A percentile compares a stretch with the other conserved stretches of the same genome.
Conservation (phyloP, 2,888 invertebrate genomes). For the Tromatobia lineatoria region DNA sequence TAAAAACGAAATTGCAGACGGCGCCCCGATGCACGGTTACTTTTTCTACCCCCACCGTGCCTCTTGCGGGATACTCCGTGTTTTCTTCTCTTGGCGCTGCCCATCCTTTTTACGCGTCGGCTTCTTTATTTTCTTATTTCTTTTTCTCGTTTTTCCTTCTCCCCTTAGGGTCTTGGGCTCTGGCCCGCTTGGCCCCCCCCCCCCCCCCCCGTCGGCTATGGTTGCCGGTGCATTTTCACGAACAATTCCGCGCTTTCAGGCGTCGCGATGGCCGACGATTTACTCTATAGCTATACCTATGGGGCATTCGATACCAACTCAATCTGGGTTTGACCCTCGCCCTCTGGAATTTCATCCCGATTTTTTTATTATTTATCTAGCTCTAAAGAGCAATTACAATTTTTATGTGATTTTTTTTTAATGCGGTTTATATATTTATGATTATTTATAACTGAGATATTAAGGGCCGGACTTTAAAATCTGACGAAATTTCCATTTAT, state of each 20-base stretch:
- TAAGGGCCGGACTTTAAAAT: too few species aligned
- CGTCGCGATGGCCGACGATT: conserved; percentile 59
- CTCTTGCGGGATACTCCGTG: background rate
- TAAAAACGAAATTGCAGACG: conserved; percentile 66
- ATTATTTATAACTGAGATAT: too few species aligned
- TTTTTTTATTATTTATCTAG: too few species aligned
- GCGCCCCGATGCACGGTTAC: conserved; percentile 49
- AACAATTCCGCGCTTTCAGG: conserved; percentile 59
- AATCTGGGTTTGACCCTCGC: too few species aligned
- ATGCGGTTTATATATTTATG: too few species aligned
- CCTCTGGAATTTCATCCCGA: too few species aligned
- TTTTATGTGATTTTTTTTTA: too few species aligned
- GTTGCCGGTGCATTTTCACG: conserved; percentile 62
- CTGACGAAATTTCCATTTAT: too few species aligned
- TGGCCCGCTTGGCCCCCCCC: background rate
- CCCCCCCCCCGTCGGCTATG: conserved; percentile 17
- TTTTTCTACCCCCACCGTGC: conserved; percentile 12
- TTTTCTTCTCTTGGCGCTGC: conserved; percentile 49
- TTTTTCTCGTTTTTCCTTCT: conserved; percentile 7
- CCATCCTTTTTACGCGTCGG: conserved; percentile 23
- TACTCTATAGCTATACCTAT: conserved; percentile 15
- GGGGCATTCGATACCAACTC: too few species aligned
- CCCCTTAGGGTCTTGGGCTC: conserved; percentile 8
- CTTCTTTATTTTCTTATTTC: conserved; percentile 27
- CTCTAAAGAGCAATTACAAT: too few species aligned